These are phyloP conservation scores for Typhlomys cinereus DNA, from an alignment of 2,113 vertebrate species.

Conservation along the genomic window DNA sequence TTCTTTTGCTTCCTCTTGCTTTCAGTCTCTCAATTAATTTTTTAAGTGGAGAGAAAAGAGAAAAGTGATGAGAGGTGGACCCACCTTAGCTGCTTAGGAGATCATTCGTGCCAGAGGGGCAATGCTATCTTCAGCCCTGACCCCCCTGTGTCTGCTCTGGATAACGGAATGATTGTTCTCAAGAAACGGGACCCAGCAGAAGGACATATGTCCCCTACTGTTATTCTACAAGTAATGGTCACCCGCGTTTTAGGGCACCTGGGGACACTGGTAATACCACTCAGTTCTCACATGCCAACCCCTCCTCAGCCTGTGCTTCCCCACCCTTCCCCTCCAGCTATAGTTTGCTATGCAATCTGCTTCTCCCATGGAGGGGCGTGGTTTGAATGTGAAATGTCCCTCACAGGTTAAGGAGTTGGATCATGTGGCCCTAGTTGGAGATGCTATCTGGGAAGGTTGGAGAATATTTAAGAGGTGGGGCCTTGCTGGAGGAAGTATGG, in stretches of 20 bases:
- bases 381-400: no score
- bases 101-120: not conserved
- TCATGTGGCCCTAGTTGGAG: no score
- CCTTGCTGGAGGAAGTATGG: no score
- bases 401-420: no score
- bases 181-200: slow-evolving; percentile 9
- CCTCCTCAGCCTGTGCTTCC: not conserved
- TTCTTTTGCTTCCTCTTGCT: no score
- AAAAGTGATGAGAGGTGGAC: not conserved
- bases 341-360: not conserved
- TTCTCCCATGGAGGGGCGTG: not conserved
- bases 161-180: not conserved
- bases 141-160: not conserved
- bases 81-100: not conserved
- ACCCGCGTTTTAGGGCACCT: not conserved
- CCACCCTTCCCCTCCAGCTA: not conserved
- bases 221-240: not conserved
- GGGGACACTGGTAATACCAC: not conserved
- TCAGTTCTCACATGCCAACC: not conserved
- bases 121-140: not conserved
- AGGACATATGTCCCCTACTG: not conserved
- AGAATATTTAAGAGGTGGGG: no score
- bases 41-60: not conserved
- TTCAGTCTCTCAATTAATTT: slow-evolving; percentile 16
- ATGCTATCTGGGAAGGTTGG: no score